Percentiles rank a stretch among this genome's conserved stretches.
phyloP scores from a whole-genome alignment of 1,140 invertebrate genomes.

The Bombus huntii region DNA sequence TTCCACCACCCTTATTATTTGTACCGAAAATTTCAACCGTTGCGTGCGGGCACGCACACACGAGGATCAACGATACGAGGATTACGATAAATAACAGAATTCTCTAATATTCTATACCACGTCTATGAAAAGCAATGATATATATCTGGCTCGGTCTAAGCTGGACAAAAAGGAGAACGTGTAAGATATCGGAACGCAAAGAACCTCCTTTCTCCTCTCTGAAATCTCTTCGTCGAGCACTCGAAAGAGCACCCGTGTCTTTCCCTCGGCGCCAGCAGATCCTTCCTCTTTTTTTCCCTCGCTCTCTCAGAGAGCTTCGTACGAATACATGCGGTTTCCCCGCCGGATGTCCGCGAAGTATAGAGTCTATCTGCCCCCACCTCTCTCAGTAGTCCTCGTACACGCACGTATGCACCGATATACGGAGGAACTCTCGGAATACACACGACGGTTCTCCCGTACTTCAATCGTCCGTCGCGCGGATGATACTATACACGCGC shows the following conservation, averaged over 20 bases:
- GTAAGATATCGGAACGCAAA: conserved; percentile 32
- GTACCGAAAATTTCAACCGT: conserved; percentile 69
- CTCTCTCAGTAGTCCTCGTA: conserved; percentile 17
- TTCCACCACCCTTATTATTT: conserved; percentile 62
- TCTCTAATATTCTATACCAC: background rate
- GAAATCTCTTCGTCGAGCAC: conserved; percentile 1
- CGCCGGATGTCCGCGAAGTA: conserved; percentile 57
- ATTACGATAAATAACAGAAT: background rate
- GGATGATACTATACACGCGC: conserved; percentile 32
- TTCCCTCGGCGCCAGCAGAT: conserved; percentile 36
- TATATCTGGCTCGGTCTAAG: background rate
- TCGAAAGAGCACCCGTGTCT: conserved; percentile 31
- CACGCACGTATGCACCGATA: conserved; percentile 39
- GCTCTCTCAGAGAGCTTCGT: conserved; percentile 49
- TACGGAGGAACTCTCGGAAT: conserved; percentile 24
- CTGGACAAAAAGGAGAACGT: conserved; percentile 30
- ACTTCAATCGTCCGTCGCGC: conserved; percentile 45
- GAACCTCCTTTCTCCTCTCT: conserved; percentile 44
- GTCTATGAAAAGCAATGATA: background rate
- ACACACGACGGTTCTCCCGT: conserved; percentile 35
- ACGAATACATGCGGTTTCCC: conserved; percentile 51
- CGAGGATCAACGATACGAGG: conserved; percentile 17
- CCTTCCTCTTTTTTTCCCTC: conserved; percentile 51
- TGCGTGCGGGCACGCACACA: conserved; percentile 41
- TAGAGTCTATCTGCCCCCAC: conserved; percentile 39